Conservation (phyloP, 2,797 vertebrate species). For the Periophthalmus magnuspinnatus region DNA sequence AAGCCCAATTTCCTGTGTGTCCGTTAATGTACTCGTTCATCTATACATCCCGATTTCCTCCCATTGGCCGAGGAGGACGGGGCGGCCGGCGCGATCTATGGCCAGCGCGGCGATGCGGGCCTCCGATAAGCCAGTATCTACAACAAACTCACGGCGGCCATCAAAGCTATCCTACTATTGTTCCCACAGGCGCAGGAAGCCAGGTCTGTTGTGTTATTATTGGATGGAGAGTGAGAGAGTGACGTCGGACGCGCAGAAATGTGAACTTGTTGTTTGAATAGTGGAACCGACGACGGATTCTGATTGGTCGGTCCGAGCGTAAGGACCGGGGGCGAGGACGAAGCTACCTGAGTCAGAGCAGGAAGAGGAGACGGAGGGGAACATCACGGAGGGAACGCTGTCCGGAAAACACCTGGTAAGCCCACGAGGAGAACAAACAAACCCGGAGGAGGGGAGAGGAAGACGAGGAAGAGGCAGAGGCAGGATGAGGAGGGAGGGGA, state of each 20-base stretch:
- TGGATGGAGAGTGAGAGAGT: conserved; percentile 66
- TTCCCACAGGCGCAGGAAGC: conserved; percentile 74
- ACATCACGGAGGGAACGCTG: conserved; percentile 41
- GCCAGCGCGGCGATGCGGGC: conserved; percentile 47
- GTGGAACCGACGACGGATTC: not conserved
- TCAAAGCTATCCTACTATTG: conserved; percentile 84
- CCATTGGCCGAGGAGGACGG: conserved; percentile 22
- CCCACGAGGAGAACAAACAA: conserved; percentile 69
- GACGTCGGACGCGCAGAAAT: conserved; percentile 20
- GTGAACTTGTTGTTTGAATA: conserved; percentile 12
- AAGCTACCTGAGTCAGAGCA: conserved; percentile 71
- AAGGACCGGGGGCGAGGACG: conserved; percentile 27
- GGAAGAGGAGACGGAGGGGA: conserved; percentile 57
- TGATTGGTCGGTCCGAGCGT: conserved; percentile 6
- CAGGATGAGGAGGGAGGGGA: conserved; percentile 61
- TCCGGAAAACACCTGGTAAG: conserved; percentile 79
- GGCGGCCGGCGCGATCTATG: conserved; percentile 42
- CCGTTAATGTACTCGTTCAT: conserved; percentile 17
- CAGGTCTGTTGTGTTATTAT: conserved; percentile 80
- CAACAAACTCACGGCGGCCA: conserved; percentile 66
- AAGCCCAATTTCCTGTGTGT: not conserved
- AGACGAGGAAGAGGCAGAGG: conserved; percentile 42
- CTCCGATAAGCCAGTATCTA: conserved; percentile 57
- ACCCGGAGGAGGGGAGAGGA: conserved; percentile 66
- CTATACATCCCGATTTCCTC: conserved; percentile 43